Evolutionary conservation across 1,140 invertebrate species (phyloP), one percentile per base, ranked within the genome.

Genomic region (Drosophila ficusphila): DNA sequence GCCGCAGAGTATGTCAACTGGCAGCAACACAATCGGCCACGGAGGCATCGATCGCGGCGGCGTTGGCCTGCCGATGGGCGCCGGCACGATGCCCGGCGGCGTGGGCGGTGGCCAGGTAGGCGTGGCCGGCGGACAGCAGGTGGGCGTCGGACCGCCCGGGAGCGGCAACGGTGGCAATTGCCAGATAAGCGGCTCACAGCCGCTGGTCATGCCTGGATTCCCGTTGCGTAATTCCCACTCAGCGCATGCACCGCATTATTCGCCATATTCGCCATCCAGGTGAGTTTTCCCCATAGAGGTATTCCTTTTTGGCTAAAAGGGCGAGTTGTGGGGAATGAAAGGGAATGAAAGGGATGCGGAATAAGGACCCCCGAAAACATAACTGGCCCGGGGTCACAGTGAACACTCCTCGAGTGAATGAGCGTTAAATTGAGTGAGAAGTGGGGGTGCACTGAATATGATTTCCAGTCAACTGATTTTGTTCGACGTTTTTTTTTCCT

Each of bases 251-350:
- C 94, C 95, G 44, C 94, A 96, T 82, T 96, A 97, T 93, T 94
- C 95, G 75, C 94, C 95, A 73, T 96, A 96, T 92, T 97, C 96
- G 69, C 96, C 96, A 86, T 97, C 97, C 70, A 95, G 97, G 90
- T 91, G 85, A 86, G 67, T 25, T n/a, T 16, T 7, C n/a, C n/a
- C n/a, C 11, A 23, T 19, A 9, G 3, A 12, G 8, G 25, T 14
- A 36, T 9, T 19, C 0, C 34, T 49, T 7, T 9, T n/a, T n/a
- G n/a, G n/a, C n/a, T n/a, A n/a, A n/a, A n/a, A n/a, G n/a, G n/a
- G n/a, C n/a, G n/a, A n/a, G n/a, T n/a, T n/a, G n/a, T n/a, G n/a
- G n/a, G n/a, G n/a, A n/a, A n/a, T n/a, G n/a, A n/a, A n/a, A n/a
- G n/a, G n/a, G n/a, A n/a, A n/a, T n/a, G n/a, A n/a, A n/a, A n/a